These are phyloP conservation scores for Lucilia cuprina DNA, from an alignment of 1,140 invertebrate genomes.

Conservation along the genomic window DNA sequence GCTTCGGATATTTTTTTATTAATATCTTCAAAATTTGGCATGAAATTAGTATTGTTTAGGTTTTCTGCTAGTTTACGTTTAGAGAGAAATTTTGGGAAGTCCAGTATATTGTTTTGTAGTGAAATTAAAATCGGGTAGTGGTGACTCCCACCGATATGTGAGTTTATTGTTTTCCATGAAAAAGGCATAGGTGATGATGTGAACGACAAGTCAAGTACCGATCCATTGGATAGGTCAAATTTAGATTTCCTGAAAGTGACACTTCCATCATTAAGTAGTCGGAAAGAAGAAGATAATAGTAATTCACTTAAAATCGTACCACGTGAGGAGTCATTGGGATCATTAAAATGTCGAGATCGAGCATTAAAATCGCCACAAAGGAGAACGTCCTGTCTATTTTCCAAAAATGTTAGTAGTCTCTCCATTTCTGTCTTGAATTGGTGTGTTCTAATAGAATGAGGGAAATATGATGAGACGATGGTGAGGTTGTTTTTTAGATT, in stretches of 20 bases:
- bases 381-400: not conserved
- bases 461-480: not conserved
- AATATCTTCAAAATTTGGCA: not conserved
- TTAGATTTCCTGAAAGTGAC: not conserved
- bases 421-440: not conserved
- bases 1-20: not conserved
- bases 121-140: not conserved
- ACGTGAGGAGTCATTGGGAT: not conserved
- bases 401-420: not conserved
- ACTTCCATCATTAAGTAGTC: not conserved
- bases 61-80: not conserved
- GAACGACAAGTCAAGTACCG: not conserved
- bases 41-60: not conserved
- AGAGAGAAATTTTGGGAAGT: not conserved
- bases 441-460: not conserved
- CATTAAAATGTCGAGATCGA: not conserved
- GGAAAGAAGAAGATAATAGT: not conserved
- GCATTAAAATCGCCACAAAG: constrained; percentile 2
- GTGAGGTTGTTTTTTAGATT: not conserved
- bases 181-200: not conserved
- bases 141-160: not conserved
- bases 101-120: not conserved
- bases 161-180: not conserved
- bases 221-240: not conserved
- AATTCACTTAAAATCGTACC: not conserved